phyloP scores from a whole-genome alignment of 2,797 vertebrate species.

The Pseudochirops cupreus region DNA sequence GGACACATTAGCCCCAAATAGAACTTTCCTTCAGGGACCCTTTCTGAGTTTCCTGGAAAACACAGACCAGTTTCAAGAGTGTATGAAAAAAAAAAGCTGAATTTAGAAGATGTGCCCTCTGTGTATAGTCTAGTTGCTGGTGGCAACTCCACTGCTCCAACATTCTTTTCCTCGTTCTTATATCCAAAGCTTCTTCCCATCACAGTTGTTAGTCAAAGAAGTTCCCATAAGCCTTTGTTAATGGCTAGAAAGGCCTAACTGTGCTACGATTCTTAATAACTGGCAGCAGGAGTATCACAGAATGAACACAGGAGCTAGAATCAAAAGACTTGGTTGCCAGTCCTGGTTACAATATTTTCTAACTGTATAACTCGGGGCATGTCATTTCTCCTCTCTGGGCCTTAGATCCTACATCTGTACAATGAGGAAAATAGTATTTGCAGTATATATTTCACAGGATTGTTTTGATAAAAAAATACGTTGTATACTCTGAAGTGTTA shows the following conservation, averaged over 20 bases:
- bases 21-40: not conserved
- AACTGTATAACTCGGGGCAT: not conserved
- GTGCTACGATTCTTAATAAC: not conserved
- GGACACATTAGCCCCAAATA: accelerated
- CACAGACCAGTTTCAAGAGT: not conserved
- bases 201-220: not conserved
- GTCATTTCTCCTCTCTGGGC: not conserved
- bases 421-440: not conserved
- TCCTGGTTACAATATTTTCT: not conserved
- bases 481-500: not conserved
- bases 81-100: not conserved
- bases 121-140: not conserved
- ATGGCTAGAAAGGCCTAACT: not conserved
- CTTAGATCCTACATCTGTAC: not conserved
- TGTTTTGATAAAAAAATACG: not conserved
- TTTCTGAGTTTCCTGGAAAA: not conserved
- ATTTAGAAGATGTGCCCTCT: not conserved
- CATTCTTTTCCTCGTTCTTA: not conserved
- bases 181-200: not conserved
- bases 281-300: not conserved
- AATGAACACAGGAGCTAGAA: not conserved
- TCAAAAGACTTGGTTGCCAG: not conserved
- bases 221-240: not conserved
- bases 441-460: not conserved
- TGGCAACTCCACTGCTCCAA: not conserved